Evolutionary conservation across 2,113 vertebrate genomes (phyloP).

Genomic region (Haplochromis vanheusdeni): DNA sequence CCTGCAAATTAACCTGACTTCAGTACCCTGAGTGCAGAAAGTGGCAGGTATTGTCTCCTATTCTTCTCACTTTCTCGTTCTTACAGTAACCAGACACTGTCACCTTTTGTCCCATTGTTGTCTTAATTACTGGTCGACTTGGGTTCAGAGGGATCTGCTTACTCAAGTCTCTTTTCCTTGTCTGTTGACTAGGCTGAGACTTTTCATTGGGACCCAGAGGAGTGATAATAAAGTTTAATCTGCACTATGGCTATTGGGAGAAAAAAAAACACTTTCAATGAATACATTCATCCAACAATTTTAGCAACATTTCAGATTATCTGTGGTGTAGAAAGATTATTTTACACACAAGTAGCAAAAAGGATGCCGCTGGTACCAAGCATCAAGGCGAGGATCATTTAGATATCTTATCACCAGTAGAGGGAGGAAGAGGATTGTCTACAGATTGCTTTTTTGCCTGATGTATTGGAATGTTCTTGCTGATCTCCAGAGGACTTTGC

Average conservation of each 20-base stretch:
- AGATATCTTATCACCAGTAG: constrained; percentile 27
- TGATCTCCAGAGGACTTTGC: neutral
- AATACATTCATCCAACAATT: neutral
- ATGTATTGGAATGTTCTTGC: neutral
- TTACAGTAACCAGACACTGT: constrained; percentile 51
- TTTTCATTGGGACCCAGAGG: constrained; percentile 26
- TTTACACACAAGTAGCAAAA: neutral
- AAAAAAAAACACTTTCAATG: rapidly evolving
- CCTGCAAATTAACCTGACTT: constrained; percentile 9
- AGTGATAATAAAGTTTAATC: neutral
- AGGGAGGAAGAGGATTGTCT: constrained; percentile 20
- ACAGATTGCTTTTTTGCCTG: neutral
- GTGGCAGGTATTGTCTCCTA: constrained; percentile 46
- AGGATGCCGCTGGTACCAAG: neutral
- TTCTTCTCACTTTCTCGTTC: constrained; percentile 50
- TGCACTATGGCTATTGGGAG: neutral
- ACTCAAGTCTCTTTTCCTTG: constrained; percentile 13
- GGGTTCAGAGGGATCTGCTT: constrained; percentile 33
- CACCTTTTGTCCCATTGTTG: constrained; percentile 53
- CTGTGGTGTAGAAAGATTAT: neutral
- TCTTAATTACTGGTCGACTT: constrained; percentile 40
- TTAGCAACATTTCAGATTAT: neutral
- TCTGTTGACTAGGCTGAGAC: neutral
- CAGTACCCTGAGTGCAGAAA: constrained; percentile 24
- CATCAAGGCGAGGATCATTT: neutral